These are phyloP conservation scores for Oscheius sp. DNA, from an alignment of 2,888 invertebrate species.

Conservation along the genomic window DNA sequence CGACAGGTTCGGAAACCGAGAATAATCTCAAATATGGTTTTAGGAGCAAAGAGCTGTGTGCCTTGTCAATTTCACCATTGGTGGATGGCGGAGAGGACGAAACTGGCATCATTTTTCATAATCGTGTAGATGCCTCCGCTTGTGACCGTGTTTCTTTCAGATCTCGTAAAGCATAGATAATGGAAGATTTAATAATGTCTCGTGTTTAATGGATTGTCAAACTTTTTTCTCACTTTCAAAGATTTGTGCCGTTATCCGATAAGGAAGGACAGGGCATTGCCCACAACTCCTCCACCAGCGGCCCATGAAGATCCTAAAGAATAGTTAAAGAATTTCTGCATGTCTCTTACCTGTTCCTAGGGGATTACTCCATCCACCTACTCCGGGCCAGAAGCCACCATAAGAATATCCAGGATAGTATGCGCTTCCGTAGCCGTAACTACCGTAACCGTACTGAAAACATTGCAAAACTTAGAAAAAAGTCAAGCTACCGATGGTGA, in stretches of 20 bases:
- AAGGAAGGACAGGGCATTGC: slow-evolving; percentile 38
- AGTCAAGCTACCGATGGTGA: not conserved
- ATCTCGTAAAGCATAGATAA: slow-evolving; percentile 9
- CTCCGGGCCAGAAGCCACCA: slow-evolving; percentile 24
- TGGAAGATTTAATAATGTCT: no score
- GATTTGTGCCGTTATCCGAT: slow-evolving; percentile 21
- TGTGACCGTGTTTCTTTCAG: slow-evolving; percentile 37
- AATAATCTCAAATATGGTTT: slow-evolving; percentile 1
- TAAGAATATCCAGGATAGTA: not conserved
- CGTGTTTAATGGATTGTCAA: not conserved
- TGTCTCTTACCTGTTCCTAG: slow-evolving; percentile 13
- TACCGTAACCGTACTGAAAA: slow-evolving; percentile 20
- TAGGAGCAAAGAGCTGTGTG: slow-evolving; percentile 55
- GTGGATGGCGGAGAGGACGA: slow-evolving; percentile 50
- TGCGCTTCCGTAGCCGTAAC: slow-evolving; percentile 21
- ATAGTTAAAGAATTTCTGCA: not conserved
- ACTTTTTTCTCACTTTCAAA: not conserved
- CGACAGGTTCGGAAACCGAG: slow-evolving; percentile 44
- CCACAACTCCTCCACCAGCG: slow-evolving; percentile 37
- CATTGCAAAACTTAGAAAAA: not conserved
- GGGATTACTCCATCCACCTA: slow-evolving; percentile 26
- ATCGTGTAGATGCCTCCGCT: slow-evolving; percentile 41
- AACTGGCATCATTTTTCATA: slow-evolving; percentile 52
- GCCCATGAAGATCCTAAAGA: slow-evolving; percentile 32
- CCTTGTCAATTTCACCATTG: slow-evolving; percentile 45